These are phyloP conservation scores for Pterophyllum scalare DNA, from an alignment of 2,113 vertebrate genomes.

Conservation along the genomic window DNA sequence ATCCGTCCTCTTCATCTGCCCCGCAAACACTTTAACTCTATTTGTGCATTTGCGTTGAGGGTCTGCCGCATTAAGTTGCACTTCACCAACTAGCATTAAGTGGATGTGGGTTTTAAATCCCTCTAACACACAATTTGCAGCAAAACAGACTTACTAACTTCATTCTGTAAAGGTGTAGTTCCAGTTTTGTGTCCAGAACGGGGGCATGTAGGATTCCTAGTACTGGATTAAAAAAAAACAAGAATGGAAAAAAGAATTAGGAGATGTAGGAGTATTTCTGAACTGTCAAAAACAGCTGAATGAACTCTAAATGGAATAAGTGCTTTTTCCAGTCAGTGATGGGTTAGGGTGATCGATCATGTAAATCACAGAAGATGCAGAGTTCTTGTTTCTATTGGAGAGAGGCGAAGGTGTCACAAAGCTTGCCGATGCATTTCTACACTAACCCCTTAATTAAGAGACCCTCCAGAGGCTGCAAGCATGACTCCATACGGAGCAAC, in stretches of 20 bases:
- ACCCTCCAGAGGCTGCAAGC: not conserved
- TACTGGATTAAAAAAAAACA: not conserved
- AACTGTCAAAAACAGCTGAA: too few relatives aligned
- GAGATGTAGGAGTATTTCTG: too few relatives aligned
- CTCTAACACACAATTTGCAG: slow-evolving; percentile 1
- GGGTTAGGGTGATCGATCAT: not conserved
- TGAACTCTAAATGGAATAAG: not conserved
- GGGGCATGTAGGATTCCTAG: not conserved
- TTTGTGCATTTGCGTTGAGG: not conserved
- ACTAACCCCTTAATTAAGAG: not conserved
- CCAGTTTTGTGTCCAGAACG: not conserved
- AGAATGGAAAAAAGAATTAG: too few relatives aligned
- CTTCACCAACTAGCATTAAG: not conserved
- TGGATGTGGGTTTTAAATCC: not conserved
- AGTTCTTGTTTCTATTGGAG: not conserved
- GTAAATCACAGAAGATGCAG: not conserved
- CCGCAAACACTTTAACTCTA: not conserved
- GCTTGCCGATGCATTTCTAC: not conserved
- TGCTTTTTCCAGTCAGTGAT: not conserved
- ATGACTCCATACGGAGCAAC: not conserved
- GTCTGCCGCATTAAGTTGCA: not conserved
- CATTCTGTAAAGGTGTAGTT: not conserved
- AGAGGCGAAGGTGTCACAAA: not conserved
- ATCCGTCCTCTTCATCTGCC: not conserved
- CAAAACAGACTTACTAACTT: not conserved